phyloP scores from a whole-genome alignment of 2,888 invertebrate species.

The Cylloceria caligata region DNA sequence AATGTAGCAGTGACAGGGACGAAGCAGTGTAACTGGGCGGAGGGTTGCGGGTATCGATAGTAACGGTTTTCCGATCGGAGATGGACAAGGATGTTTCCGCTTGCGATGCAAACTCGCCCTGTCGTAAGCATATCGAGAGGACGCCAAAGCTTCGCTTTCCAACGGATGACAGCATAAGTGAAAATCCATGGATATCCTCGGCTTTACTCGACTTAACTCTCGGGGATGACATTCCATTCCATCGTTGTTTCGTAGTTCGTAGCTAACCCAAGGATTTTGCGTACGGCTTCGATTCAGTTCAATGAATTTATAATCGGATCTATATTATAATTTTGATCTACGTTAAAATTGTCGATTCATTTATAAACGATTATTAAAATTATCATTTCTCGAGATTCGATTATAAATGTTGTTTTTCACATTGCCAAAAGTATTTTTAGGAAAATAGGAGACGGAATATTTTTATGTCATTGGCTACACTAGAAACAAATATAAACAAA shows the following conservation, averaged over 20 bases:
- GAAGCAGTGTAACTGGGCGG: not conserved
- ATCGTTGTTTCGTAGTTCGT: not conserved
- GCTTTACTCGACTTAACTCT: not conserved
- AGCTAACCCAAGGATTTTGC: not conserved
- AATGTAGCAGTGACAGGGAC: not conserved
- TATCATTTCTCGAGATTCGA: too few relatives aligned
- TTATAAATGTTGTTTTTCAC: not conserved
- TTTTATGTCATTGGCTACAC: not conserved
- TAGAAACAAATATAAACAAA: not conserved
- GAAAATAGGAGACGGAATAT: not conserved
- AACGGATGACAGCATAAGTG: not conserved
- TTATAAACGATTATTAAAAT: not conserved
- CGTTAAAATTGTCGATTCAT: not conserved
- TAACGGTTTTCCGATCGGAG: slow-evolving; percentile 11
- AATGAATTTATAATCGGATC: not conserved
- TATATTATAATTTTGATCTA: not conserved
- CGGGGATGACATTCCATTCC: slow-evolving; percentile 9
- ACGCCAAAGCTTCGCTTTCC: not conserved
- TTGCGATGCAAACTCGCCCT: slow-evolving; percentile 18
- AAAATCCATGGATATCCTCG: not conserved
- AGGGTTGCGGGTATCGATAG: not conserved
- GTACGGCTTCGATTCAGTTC: not conserved
- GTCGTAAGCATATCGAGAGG: not conserved
- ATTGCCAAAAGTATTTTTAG: not conserved
- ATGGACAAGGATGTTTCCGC: slow-evolving; percentile 21